Conservation (phyloP, 2,113 vertebrate species). For the Toxostoma redivivum region DNA sequence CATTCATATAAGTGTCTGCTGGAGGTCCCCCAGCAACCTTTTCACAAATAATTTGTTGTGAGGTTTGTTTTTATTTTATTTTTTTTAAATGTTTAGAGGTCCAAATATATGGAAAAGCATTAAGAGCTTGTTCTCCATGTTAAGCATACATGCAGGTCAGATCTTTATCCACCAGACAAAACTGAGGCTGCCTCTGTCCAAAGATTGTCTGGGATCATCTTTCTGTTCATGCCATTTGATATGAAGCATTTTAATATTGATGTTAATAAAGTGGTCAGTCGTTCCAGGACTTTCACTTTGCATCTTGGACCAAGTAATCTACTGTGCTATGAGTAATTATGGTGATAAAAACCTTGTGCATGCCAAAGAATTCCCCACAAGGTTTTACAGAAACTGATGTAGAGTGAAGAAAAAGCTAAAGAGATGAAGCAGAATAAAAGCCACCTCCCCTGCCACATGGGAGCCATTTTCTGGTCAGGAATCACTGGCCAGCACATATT, state of each 20-base stretch:
- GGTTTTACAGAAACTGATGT: neutral
- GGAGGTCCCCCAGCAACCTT: neutral
- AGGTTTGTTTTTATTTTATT: neutral
- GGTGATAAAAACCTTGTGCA: neutral
- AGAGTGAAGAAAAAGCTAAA: neutral
- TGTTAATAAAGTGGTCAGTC: neutral
- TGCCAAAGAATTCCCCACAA: neutral
- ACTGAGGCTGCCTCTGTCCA: neutral
- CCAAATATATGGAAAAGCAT: fast-evolving
- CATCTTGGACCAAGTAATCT: neutral
- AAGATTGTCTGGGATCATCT: neutral
- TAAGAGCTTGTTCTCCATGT: neutral
- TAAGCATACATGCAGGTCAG: neutral
- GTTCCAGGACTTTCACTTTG: neutral
- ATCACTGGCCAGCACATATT: neutral
- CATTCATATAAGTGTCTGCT: fast-evolving
- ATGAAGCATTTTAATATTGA: neutral
- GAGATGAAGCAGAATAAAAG: neutral
- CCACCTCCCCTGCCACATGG: neutral
- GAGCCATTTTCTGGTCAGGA: neutral
- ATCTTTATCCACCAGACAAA: neutral
- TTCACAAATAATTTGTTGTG: neutral
- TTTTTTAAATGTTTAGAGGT: neutral
- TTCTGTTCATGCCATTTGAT: neutral
- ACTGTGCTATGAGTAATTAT: neutral